Evolutionary conservation across 1,140 invertebrate genomes (phyloP).

Genomic region (Aphelenchoides besseyi): DNA sequence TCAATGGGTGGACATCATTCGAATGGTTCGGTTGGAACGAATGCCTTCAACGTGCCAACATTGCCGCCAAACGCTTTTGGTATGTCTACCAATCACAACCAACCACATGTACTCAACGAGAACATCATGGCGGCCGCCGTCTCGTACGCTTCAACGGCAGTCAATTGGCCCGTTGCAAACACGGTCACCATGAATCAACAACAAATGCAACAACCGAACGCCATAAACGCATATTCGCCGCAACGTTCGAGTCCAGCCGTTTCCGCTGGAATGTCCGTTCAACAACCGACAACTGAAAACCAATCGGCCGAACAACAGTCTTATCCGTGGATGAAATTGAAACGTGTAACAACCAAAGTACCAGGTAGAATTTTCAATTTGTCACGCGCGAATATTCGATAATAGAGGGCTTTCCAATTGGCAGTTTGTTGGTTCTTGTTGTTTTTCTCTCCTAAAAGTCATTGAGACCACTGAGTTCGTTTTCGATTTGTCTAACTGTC

Average conservation of each 20-base stretch:
- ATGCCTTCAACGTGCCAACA: background rate
- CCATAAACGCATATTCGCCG: background rate
- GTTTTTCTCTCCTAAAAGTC: constrained; percentile 6
- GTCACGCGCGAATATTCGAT: no score
- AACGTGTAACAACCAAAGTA: constrained; percentile 20
- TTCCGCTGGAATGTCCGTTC: background rate
- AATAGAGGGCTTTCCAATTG: no score
- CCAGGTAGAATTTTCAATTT: no score
- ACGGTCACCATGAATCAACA: background rate
- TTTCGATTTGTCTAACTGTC: no score
- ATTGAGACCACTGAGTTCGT: constrained; percentile 16
- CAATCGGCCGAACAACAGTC: constrained; percentile 23
- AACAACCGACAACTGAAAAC: background rate
- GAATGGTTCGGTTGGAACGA: background rate
- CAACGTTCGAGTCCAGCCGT: constrained; percentile 3
- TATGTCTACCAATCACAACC: constrained; percentile 9
- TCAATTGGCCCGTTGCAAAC: background rate
- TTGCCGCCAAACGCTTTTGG: background rate
- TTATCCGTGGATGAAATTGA: constrained; percentile 45
- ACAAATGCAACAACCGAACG: constrained; percentile 21
- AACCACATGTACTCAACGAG: constrained; percentile 20
- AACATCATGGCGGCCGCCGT: constrained; percentile 23
- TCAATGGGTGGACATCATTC: constrained; percentile 3
- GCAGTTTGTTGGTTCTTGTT: constrained; percentile 9
- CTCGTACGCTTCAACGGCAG: constrained; percentile 8